phyloP scores from a whole-genome alignment of 2,113 vertebrate genomes.

The Regulus satrapa region DNA sequence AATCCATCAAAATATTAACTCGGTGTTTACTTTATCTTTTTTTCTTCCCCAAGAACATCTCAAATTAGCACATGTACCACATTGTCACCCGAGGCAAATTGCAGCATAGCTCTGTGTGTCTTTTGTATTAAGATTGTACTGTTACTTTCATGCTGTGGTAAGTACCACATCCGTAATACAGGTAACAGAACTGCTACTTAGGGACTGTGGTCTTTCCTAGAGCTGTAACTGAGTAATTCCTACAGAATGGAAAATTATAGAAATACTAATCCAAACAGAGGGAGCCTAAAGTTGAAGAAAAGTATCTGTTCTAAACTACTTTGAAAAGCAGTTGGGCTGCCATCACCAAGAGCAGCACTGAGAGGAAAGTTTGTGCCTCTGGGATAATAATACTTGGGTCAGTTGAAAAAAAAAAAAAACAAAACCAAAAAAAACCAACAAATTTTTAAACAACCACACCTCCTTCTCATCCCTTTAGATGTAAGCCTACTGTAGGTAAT shows the following conservation, averaged over 20 bases:
- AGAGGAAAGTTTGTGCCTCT: slow-evolving; percentile 63
- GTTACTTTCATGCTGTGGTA: slow-evolving; percentile 73
- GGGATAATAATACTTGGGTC: slow-evolving; percentile 63
- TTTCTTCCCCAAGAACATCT: slow-evolving; percentile 46
- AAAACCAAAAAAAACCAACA: too few relatives aligned
- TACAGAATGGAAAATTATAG: not conserved
- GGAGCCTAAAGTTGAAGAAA: not conserved
- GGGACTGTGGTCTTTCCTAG: slow-evolving; percentile 36
- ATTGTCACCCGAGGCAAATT: slow-evolving; percentile 66
- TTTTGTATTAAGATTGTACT: slow-evolving; percentile 67
- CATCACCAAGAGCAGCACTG: slow-evolving; percentile 29
- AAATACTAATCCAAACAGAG: slow-evolving; percentile 26
- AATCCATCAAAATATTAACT: slow-evolving; percentile 62
- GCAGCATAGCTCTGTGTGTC: slow-evolving; percentile 68
- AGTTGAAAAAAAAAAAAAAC: slow-evolving; percentile 22
- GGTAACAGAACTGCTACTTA: slow-evolving; percentile 71
- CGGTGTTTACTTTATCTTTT: slow-evolving; percentile 16
- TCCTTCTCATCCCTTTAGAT: slow-evolving; percentile 78
- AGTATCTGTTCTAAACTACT: slow-evolving; percentile 40
- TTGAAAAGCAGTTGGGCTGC: slow-evolving; percentile 45
- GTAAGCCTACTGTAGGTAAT: slow-evolving; percentile 85
- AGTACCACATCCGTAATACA: slow-evolving; percentile 69
- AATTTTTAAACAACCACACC: slow-evolving; percentile 4
- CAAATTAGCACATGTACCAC: slow-evolving; percentile 46
- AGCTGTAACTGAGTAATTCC: slow-evolving; percentile 60